These are phyloP conservation scores for Salvelinus fontinalis DNA, from an alignment of 2,113 vertebrate species.

Conservation along the genomic window DNA sequence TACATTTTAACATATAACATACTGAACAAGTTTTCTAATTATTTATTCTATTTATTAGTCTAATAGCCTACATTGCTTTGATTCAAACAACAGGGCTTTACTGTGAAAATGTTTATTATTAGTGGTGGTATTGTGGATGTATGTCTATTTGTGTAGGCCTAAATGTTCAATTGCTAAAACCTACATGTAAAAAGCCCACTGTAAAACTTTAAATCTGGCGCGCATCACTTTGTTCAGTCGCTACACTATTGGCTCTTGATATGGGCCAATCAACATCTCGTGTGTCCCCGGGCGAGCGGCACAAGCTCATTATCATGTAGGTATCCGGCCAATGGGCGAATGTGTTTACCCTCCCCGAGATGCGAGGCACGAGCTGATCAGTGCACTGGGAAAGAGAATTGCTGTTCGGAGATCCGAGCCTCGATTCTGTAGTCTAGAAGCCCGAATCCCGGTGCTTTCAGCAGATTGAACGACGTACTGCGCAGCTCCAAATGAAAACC, in stretches of 20 bases:
- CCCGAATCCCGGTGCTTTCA: slow-evolving; percentile 68
- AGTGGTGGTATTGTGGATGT: not conserved
- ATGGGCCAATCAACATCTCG: slow-evolving; percentile 76
- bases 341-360: slow-evolving; percentile 78
- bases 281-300: slow-evolving; percentile 72
- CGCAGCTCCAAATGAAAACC: slow-evolving; percentile 65
- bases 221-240: slow-evolving; percentile 53
- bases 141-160: not conserved
- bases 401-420: slow-evolving; percentile 82
- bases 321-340: slow-evolving; percentile 73
- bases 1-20: not conserved
- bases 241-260: slow-evolving; percentile 58
- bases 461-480: slow-evolving; percentile 59
- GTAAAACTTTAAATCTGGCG: slow-evolving; percentile 73
- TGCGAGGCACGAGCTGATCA: slow-evolving; percentile 83
- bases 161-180: not conserved
- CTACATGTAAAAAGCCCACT: not conserved
- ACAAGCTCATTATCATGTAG: slow-evolving; percentile 85
- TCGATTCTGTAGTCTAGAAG: slow-evolving; percentile 76
- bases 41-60: too few relatives aligned
- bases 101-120: not conserved
- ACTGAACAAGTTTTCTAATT: not conserved
- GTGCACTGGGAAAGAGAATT: slow-evolving; percentile 83
- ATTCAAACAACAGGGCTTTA: too few relatives aligned
- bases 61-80: too few relatives aligned